Percentiles rank a stretch among this genome's conserved stretches.
Evolutionary conservation across 1,140 invertebrate species (phyloP).

Genomic region (Elymnias hypermnestra): DNA sequence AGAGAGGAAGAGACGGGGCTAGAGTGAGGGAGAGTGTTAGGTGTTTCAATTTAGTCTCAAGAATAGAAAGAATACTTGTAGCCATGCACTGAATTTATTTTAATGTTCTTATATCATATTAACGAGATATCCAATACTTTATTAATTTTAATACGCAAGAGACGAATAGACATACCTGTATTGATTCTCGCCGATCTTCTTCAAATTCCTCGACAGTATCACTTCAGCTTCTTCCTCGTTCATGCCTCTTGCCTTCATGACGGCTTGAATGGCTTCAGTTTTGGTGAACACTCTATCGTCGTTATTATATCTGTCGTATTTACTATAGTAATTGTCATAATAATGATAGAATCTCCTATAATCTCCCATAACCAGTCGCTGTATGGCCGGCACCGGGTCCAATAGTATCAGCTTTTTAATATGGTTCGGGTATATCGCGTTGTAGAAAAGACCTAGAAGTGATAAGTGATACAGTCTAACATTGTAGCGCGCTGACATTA

Average conservation of each 20-base stretch:
- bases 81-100: too few relatives aligned
- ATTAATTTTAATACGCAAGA: too few relatives aligned
- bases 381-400: conserved; percentile 31
- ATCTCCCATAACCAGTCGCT: conserved; percentile 26
- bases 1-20: too few relatives aligned
- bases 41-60: too few relatives aligned
- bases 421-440: conserved; percentile 33
- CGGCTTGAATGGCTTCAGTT: conserved; percentile 20
- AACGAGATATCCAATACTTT: too few relatives aligned
- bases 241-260: conserved; percentile 34
- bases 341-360: conserved; percentile 20
- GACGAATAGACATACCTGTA: conserved; percentile 42
- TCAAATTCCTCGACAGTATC: conserved; percentile 35
- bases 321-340: conserved; percentile 40
- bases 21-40: too few relatives aligned
- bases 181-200: conserved; percentile 29
- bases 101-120: too few relatives aligned
- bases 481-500: too few relatives aligned
- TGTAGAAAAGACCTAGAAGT: conserved; percentile 44
- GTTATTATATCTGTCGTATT: conserved; percentile 29
- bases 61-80: too few relatives aligned
- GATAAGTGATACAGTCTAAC: background rate
- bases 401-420: conserved; percentile 40
- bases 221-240: conserved; percentile 29
- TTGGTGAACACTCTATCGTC: conserved; percentile 24